phyloP scores from a whole-genome alignment of 2,888 invertebrate species.

The Neoitamus cyanurus region DNA sequence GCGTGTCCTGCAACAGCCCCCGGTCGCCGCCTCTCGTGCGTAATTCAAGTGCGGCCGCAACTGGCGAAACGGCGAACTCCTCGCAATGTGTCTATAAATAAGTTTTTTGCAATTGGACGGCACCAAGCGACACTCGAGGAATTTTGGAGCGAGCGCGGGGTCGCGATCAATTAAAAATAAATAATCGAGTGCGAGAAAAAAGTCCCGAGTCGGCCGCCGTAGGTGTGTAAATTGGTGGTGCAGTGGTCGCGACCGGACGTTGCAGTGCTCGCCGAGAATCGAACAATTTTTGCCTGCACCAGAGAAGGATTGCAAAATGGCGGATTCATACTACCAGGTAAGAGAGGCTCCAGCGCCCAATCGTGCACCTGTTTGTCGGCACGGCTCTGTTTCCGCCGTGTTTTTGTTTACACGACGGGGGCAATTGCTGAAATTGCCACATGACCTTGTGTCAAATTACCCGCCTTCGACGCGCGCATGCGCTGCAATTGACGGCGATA shows the following conservation, averaged over 20 bases:
- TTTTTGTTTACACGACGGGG: constrained; percentile 28
- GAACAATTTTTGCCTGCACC: not conserved
- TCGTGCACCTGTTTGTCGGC: constrained; percentile 46
- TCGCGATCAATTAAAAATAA: constrained; percentile 24
- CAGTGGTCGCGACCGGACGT: constrained; percentile 38
- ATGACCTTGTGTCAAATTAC: constrained; percentile 42
- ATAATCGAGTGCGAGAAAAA: constrained; percentile 11
- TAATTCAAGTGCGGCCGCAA: constrained; percentile 31
- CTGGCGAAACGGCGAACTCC: not conserved
- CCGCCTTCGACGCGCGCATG: constrained; percentile 37
- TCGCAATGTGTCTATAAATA: constrained; percentile 41
- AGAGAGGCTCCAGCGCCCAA: constrained; percentile 51
- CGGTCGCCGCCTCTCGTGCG: not conserved
- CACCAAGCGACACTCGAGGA: not conserved
- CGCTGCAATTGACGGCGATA: not conserved
- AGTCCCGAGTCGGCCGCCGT: not conserved
- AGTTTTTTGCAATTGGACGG: constrained; percentile 39
- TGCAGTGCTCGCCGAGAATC: not conserved
- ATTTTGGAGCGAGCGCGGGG: constrained; percentile 33
- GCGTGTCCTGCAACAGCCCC: not conserved
- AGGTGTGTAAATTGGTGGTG: not conserved
- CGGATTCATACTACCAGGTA: constrained; percentile 67
- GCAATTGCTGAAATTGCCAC: constrained; percentile 21
- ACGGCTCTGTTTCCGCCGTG: not conserved
- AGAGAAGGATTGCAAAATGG: constrained; percentile 59